Conservation (phyloP, 2,797 vertebrate species). For the Rhinophrynus dorsalis region DNA sequence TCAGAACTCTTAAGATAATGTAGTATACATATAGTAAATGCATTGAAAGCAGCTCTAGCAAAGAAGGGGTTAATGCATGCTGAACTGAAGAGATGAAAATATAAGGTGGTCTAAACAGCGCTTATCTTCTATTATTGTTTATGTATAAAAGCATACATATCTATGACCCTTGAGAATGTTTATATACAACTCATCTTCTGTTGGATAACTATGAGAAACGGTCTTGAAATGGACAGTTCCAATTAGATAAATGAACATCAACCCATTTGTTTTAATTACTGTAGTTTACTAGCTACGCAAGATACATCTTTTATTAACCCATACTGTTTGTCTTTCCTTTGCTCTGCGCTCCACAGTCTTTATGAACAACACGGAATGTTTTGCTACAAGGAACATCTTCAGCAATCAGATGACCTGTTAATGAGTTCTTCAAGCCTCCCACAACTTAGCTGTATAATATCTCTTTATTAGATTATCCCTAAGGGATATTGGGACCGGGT, state of each 20-base stretch:
- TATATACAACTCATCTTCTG: conserved; percentile 30
- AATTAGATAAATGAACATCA: conserved; percentile 38
- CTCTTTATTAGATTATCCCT: conserved; percentile 46
- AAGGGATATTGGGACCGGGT: conserved; percentile 34
- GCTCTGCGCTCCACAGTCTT: neutral
- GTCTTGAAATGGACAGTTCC: conserved; percentile 24
- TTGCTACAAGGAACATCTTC: conserved; percentile 22
- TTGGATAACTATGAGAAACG: conserved; percentile 32
- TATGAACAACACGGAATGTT: conserved; percentile 40
- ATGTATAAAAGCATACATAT: conserved; percentile 31
- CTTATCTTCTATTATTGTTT: conserved; percentile 39
- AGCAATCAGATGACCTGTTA: conserved; percentile 43
- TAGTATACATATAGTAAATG: too few species aligned
- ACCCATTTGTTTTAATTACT: conserved; percentile 44
- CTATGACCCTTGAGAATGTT: conserved; percentile 44
- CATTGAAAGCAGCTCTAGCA: neutral
- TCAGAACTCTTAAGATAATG: too few species aligned
- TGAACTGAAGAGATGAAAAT: neutral
- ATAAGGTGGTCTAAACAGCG: conserved; percentile 32
- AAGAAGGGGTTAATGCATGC: neutral
- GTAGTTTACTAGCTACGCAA: conserved; percentile 23
- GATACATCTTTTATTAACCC: conserved; percentile 38
- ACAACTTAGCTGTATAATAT: conserved; percentile 44
- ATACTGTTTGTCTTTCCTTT: conserved; percentile 44
- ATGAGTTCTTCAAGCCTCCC: conserved; percentile 47